phyloP scores from a whole-genome alignment of 2,888 invertebrate species.

The Drosophila quinaria region DNA sequence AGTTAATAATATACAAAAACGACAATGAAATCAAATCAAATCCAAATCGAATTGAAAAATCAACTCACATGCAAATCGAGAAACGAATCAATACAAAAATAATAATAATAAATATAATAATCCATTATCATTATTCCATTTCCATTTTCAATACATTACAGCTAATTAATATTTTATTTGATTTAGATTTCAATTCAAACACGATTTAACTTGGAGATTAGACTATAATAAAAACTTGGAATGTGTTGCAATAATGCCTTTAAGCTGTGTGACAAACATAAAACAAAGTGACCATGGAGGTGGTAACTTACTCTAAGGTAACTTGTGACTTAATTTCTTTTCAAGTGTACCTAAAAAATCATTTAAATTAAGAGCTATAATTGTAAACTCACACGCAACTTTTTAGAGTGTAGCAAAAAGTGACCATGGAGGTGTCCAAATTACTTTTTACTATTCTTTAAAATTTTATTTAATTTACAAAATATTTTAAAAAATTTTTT shows the following conservation, averaged over 20 bases:
- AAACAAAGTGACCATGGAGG: conserved; percentile 1
- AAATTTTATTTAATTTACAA: too few relatives aligned
- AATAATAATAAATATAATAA: conserved; percentile 10
- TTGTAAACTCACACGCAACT: neutral
- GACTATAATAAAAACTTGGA: neutral
- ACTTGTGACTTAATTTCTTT: neutral
- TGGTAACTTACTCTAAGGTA: neutral
- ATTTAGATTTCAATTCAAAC: conserved; percentile 16
- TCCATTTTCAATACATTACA: conserved; percentile 40
- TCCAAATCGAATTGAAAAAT: conserved; percentile 17
- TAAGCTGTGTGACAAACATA: neutral
- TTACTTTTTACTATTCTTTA: too few relatives aligned
- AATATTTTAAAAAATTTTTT: too few relatives aligned
- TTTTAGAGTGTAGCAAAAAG: neutral
- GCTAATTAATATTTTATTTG: conserved; percentile 27
- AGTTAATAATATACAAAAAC: conserved; percentile 18
- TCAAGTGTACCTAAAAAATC: neutral
- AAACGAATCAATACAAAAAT: neutral
- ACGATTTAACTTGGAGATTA: conserved; percentile 18
- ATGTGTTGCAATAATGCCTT: conserved; percentile 33
- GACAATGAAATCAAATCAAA: conserved; percentile 40
- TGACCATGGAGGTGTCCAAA: too few relatives aligned
- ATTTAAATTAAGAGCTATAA: neutral
- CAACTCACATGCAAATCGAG: conserved; percentile 44
- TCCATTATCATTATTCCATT: conserved; percentile 39